Percentiles rank a stretch among this genome's conserved stretches.
phyloP scores from a whole-genome alignment of 2,888 invertebrate species.

The Anticlea derivata region DNA sequence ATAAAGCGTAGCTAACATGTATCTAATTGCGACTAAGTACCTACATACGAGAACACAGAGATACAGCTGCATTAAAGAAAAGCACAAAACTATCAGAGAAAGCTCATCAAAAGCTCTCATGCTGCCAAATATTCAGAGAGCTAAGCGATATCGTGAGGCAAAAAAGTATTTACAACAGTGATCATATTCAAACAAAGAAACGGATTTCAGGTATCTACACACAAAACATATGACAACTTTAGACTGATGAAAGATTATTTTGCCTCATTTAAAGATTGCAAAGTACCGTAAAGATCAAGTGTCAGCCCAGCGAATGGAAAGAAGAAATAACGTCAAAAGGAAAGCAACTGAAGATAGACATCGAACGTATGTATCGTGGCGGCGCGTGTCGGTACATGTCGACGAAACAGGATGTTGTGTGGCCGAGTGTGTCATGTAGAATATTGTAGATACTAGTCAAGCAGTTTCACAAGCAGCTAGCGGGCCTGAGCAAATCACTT shows the following conservation, averaged over 20 bases:
- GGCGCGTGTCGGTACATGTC: slow-evolving; percentile 39
- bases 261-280: slow-evolving; percentile 28
- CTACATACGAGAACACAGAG: slow-evolving; percentile 29
- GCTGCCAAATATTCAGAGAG: slow-evolving; percentile 33
- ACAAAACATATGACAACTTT: not conserved
- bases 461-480: slow-evolving; percentile 43
- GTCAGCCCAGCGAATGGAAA: slow-evolving; percentile 35
- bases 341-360: slow-evolving; percentile 31
- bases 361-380: slow-evolving; percentile 37
- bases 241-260: slow-evolving; percentile 21
- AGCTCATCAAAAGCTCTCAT: slow-evolving; percentile 36
- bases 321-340: slow-evolving; percentile 32
- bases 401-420: slow-evolving; percentile 39
- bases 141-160: slow-evolving; percentile 35
- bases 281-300: slow-evolving; percentile 26
- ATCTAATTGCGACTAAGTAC: slow-evolving; percentile 41
- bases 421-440: slow-evolving; percentile 44
- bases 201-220: not conserved
- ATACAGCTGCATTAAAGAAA: slow-evolving; percentile 35
- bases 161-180: slow-evolving; percentile 29
- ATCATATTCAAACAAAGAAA: not conserved
- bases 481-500: slow-evolving; percentile 37
- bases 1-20: slow-evolving; percentile 51
- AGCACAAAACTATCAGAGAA: slow-evolving; percentile 39
- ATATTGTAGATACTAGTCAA: slow-evolving; percentile 37